phyloP scores from a whole-genome alignment of 2,888 invertebrate species.

The Dastarcus helophoroides region DNA sequence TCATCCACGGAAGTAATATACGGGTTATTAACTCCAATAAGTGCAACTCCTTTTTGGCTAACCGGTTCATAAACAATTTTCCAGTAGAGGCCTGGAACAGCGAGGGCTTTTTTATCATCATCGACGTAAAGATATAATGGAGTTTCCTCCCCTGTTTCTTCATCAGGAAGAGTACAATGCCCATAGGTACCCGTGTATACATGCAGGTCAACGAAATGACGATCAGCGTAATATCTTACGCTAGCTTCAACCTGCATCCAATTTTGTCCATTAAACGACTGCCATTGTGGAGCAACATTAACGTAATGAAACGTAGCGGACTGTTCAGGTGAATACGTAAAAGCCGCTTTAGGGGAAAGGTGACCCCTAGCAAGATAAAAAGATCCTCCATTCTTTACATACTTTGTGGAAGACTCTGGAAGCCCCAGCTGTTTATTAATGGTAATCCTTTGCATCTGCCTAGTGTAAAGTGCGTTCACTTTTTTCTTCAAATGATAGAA shows the following conservation, averaged over 20 bases:
- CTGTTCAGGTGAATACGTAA: conserved; percentile 43
- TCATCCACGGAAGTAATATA: conserved; percentile 20
- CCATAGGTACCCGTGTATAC: conserved; percentile 41
- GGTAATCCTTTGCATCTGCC: conserved; percentile 18
- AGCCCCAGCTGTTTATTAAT: conserved; percentile 7
- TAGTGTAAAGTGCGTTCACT: conserved; percentile 21
- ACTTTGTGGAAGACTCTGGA: conserved; percentile 21
- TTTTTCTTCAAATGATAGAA: conserved; percentile 36
- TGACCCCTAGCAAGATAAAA: conserved; percentile 43
- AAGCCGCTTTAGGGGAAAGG: conserved; percentile 46
- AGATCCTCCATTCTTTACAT: conserved; percentile 32
- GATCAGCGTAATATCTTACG: conserved; percentile 4
- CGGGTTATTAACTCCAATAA: conserved; percentile 54
- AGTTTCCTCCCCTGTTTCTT: conserved; percentile 18
- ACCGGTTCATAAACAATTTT: conserved; percentile 46
- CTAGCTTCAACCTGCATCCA: conserved; percentile 31
- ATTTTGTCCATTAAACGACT: conserved; percentile 43
- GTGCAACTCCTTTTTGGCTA: conserved; percentile 43
- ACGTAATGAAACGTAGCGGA: conserved; percentile 46
- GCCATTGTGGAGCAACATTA: conserved; percentile 52
- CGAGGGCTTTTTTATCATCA: conserved; percentile 27
- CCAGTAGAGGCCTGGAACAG: conserved; percentile 47
- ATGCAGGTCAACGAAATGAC: conserved; percentile 1
- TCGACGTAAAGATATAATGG: conserved; percentile 24
- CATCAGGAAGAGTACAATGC: conserved; percentile 42